These are phyloP conservation scores for Orius insidiosus DNA, from an alignment of 1,140 invertebrate genomes.

Conservation along the genomic window DNA sequence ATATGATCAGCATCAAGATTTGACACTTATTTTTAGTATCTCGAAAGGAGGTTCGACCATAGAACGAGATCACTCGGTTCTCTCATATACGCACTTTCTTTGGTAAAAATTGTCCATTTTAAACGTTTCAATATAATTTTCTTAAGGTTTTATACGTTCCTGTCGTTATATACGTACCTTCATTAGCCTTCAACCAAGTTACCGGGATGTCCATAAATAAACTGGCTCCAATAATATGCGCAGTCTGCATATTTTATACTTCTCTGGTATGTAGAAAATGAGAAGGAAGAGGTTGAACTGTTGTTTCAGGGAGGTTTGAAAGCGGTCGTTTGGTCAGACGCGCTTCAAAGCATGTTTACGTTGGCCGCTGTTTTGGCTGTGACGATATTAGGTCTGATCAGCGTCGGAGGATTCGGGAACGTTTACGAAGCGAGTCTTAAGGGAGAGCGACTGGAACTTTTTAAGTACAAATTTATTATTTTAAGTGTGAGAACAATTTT, in stretches of 20 bases:
- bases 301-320: conserved; percentile 41
- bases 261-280: conserved; percentile 18
- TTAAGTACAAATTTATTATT: conserved; percentile 41
- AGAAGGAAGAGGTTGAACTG: too few relatives aligned
- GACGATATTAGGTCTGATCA: conserved; percentile 5
- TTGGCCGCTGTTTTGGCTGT: conserved; percentile 34
- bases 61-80: conserved; percentile 43
- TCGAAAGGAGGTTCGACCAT: conserved; percentile 48
- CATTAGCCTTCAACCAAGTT: conserved; percentile 25
- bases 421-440: conserved; percentile 35
- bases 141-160: conserved; percentile 23
- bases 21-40: conserved; percentile 39
- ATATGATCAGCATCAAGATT: too few relatives aligned
- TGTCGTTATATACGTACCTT: conserved; percentile 26
- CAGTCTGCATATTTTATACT: conserved; percentile 24
- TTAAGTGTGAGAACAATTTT: too few relatives aligned
- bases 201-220: conserved; percentile 21
- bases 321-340: conserved; percentile 74
- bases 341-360: conserved; percentile 68
- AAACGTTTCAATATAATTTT: too few relatives aligned
- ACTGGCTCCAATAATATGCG: conserved; percentile 20
- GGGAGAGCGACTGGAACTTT: conserved; percentile 41
- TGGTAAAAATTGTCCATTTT: too few relatives aligned
- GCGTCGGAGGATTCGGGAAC: conserved; percentile 37
- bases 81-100: conserved; percentile 41